These are phyloP conservation scores for Drosophila nigricruria DNA, from an alignment of 2,888 invertebrate genomes.

Conservation along the genomic window DNA sequence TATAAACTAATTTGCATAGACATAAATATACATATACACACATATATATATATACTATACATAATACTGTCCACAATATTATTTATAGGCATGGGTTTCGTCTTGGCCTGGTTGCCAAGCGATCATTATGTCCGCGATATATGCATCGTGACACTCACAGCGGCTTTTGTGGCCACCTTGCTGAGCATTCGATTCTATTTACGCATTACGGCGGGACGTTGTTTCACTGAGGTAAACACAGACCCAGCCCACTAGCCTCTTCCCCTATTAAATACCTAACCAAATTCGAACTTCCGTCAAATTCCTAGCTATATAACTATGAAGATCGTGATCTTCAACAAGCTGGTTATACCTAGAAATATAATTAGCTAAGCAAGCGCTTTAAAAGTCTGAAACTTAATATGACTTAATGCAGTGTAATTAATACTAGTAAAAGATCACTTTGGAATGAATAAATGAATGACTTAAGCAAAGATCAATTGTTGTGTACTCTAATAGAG, in stretches of 20 bases:
- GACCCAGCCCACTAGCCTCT: slow-evolving; percentile 5
- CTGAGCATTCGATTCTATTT: slow-evolving; percentile 83
- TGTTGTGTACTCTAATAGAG: background rate
- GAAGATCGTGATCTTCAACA: slow-evolving; percentile 1
- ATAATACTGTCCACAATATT: slow-evolving; percentile 48
- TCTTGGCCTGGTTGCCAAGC: slow-evolving; percentile 75
- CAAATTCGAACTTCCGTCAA: slow-evolving; percentile 1
- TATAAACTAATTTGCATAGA: slow-evolving; percentile 68
- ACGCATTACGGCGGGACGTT: slow-evolving; percentile 82
- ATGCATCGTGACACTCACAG: slow-evolving; percentile 69
- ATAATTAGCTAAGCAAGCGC: background rate
- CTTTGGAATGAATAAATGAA: background rate
- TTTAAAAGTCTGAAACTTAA: background rate
- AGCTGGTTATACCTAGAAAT: too few relatives aligned
- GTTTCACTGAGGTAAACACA: slow-evolving; percentile 81
- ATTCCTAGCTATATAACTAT: background rate
- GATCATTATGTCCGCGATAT: slow-evolving; percentile 79
- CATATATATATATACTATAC: slow-evolving; percentile 29
- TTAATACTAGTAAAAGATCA: background rate
- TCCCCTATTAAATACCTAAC: background rate
- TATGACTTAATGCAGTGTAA: slow-evolving; percentile 7
- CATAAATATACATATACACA: slow-evolving; percentile 35
- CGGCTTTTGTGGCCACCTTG: slow-evolving; percentile 79
- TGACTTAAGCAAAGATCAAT: background rate
- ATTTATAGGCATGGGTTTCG: slow-evolving; percentile 81